phyloP scores from a whole-genome alignment of 2,888 invertebrate species.

The Orthosia incerta region DNA sequence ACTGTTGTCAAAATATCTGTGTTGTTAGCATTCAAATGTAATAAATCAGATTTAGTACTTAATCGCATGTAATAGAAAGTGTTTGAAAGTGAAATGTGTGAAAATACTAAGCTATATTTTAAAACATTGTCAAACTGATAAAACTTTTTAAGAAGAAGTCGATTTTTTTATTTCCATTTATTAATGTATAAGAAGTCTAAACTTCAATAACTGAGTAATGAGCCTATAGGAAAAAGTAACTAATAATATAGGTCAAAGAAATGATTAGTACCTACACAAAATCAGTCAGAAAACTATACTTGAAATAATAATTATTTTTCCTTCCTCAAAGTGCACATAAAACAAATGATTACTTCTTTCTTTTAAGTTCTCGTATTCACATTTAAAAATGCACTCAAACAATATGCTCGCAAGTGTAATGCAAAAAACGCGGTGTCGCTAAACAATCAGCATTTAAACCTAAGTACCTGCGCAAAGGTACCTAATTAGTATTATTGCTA shows the following conservation, averaged over 20 bases:
- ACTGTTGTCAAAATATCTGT: slow-evolving; percentile 14
- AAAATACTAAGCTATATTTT: not conserved
- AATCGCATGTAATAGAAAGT: not conserved
- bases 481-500: slow-evolving; percentile 63
- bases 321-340: not conserved
- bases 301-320: not conserved
- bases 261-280: not conserved
- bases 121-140: not conserved
- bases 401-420: slow-evolving; percentile 30
- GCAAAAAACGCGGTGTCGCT: slow-evolving; percentile 43
- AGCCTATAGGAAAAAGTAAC: not conserved
- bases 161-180: not conserved
- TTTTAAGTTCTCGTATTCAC: slow-evolving; percentile 20
- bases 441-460: slow-evolving; percentile 57
- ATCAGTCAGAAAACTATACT: not conserved
- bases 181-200: not conserved
- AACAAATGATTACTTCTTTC: slow-evolving; percentile 18
- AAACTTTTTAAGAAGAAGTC: not conserved
- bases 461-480: slow-evolving; percentile 68
- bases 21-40: not conserved
- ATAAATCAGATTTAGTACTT: slow-evolving; percentile 2
- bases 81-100: not conserved
- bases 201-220: not conserved
- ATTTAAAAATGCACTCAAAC: slow-evolving; percentile 34
- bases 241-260: not conserved